A percentile compares a stretch with the other conserved stretches of the same genome.
Evolutionary conservation across 2,888 invertebrate species (phyloP).

Genomic region (Melipona beecheii): DNA sequence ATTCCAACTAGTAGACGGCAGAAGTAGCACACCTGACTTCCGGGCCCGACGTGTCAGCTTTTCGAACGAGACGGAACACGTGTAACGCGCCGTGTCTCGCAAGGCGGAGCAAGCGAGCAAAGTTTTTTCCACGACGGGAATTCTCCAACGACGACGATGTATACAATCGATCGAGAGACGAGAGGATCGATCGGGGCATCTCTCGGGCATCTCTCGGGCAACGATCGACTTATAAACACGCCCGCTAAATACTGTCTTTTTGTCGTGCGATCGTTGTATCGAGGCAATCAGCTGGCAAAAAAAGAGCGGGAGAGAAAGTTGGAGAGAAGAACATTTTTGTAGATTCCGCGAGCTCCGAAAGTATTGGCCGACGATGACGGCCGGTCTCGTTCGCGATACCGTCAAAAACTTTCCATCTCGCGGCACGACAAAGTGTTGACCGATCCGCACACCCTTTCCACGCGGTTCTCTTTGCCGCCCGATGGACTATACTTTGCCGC

Average conservation of each 20-base stretch:
- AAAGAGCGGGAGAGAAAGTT: neutral
- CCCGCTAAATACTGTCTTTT: constrained; percentile 36
- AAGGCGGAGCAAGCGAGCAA: neutral
- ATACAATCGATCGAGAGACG: too few relatives aligned
- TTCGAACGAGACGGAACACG: constrained; percentile 40
- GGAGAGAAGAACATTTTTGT: constrained; percentile 46
- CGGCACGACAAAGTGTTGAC: constrained; percentile 66
- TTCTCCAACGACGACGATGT: too few relatives aligned
- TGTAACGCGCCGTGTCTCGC: neutral
- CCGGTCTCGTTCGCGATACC: constrained; percentile 52
- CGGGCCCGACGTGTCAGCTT: constrained; percentile 65
- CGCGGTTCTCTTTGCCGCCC: neutral
- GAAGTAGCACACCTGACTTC: constrained; percentile 72
- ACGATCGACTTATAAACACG: constrained; percentile 31
- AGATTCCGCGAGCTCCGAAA: constrained; percentile 54
- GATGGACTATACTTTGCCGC: constrained; percentile 68
- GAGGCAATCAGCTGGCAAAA: constrained; percentile 13
- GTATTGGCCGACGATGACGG: constrained; percentile 66
- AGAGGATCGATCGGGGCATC: constrained; percentile 17
- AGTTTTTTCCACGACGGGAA: neutral
- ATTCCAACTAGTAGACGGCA: constrained; percentile 71
- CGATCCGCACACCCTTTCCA: constrained; percentile 11
- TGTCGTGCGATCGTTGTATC: constrained; percentile 35
- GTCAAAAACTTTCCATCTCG: constrained; percentile 67
- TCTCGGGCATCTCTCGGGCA: constrained; percentile 2